Base-by-base conservation (phyloP, 2,797 vertebrate species). In the Crax fasciolata region DNA sequence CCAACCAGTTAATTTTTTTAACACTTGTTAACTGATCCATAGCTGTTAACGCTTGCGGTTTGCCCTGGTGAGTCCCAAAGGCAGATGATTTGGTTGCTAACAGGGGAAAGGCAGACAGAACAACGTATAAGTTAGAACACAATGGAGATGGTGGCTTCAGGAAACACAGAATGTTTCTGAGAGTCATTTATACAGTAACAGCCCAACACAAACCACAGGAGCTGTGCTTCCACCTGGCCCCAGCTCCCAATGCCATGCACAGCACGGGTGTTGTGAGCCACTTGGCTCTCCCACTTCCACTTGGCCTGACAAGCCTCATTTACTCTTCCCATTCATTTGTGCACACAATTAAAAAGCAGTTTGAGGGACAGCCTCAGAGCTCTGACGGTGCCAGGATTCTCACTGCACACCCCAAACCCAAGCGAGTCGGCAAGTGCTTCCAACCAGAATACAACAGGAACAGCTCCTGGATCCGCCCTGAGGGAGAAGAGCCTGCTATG, bases 321-420 rank as follows among this genome's bases (percentile, higher is more conserved):
- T 61, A 35, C 55, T 81, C 81, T 70, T 91, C 35, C 73, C 76
- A 49, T 62, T 91, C 62, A 41, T 61, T 70, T 79, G 61, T 54
- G 49, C 54, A 55, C 81, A 57, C 77, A 87, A 89, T 79, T 87
- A 87, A 73, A 90, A 75, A 80, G 75, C 46, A 80, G 32, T 92
- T 85, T 75, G 65, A 94, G 65, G 84, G 48, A 65, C 27, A 59
- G 62, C 39, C 76, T 93, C 76, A 52, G 72, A 92, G 54, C 51
- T 15, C 54, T 48, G 72, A 4, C 38, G 65, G 8, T 93, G 86
- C 66, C 70, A 72, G 23, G 41, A 91, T 90, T 93, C 75, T 84
- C 74, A 67, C 54, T 59, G 61, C 63, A 16, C 27, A 81, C 38
- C 82, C 65, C 61, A 17, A 67, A 70, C 62, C n/a, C 24, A 75